Evolutionary conservation across 2,113 vertebrate genomes (phyloP).

Genomic region (Marmota flaviventris): DNA sequence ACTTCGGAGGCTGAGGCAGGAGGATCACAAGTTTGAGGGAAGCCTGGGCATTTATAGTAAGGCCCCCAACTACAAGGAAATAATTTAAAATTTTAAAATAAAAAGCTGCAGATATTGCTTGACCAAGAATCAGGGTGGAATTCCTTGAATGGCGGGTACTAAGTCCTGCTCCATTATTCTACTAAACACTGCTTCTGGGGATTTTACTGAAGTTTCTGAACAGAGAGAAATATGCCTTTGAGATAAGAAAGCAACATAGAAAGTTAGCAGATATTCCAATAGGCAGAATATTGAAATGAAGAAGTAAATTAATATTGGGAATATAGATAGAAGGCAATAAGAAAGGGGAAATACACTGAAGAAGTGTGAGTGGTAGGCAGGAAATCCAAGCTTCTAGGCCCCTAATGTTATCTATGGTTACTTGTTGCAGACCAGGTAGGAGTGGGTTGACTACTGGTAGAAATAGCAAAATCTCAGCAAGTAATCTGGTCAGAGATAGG

Average conservation of each 20-base stretch:
- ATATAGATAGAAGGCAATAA: neutral
- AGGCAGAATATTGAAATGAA: neutral
- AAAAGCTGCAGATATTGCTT: neutral
- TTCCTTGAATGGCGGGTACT: neutral
- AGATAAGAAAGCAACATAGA: neutral
- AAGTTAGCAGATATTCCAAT: neutral
- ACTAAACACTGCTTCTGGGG: neutral
- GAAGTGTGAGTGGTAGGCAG: neutral
- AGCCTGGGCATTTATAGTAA: neutral
- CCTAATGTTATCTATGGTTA: neutral
- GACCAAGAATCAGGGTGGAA: neutral
- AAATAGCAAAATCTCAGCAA: neutral
- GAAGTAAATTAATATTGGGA: neutral
- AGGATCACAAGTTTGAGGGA: neutral
- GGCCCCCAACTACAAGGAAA: neutral
- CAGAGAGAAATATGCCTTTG: neutral
- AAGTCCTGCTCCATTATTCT: neutral
- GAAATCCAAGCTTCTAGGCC: neutral
- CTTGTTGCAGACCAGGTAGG: too few species aligned
- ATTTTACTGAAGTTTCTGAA: neutral
- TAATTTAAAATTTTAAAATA: neutral
- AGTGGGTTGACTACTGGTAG: too few species aligned
- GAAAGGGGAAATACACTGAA: neutral
- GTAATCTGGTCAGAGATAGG: neutral
- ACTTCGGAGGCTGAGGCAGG: neutral